Evolutionary conservation across 2,113 vertebrate species (phyloP).

Genomic region (Psittacula cyanocephala): DNA sequence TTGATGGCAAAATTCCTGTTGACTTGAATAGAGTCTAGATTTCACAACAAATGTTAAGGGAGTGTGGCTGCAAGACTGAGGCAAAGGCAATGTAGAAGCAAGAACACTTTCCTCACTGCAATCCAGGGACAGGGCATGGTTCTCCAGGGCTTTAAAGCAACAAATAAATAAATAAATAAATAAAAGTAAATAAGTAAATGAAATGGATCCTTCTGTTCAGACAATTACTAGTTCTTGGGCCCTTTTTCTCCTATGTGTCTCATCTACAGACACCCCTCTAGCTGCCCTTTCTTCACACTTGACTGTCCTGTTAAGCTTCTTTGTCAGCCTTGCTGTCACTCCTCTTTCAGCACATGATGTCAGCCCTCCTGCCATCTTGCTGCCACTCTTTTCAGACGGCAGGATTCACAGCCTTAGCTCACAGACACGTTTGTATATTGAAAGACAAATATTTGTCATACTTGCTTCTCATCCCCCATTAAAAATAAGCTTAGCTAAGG

Average conservation of each 20-base stretch:
- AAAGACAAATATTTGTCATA: slow-evolving; percentile 24
- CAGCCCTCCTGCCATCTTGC: slow-evolving; percentile 10
- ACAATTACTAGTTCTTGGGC: not conserved
- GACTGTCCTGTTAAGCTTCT: slow-evolving; percentile 2
- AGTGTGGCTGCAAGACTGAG: slow-evolving; percentile 6
- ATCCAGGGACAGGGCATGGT: not conserved
- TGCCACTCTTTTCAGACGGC: not conserved
- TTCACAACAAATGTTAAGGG: slow-evolving; percentile 21
- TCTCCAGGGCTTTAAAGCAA: not conserved
- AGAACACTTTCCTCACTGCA: not conserved
- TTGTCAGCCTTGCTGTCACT: slow-evolving; percentile 9
- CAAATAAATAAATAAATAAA: not conserved
- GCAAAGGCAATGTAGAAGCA: slow-evolving; percentile 35
- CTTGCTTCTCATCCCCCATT: not conserved
- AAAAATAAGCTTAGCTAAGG: not conserved
- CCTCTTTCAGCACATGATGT: not conserved
- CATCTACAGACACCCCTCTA: not conserved
- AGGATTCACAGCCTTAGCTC: not conserved
- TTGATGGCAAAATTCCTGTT: not conserved
- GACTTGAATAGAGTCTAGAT: not conserved
- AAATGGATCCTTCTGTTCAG: not conserved
- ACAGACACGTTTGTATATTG: not conserved
- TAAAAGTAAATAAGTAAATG: not conserved
- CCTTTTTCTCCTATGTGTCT: not conserved
- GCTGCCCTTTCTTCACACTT: not conserved